These are phyloP conservation scores for Oscheius sp. DNA, from an alignment of 1,140 invertebrate genomes.

Conservation along the genomic window DNA sequence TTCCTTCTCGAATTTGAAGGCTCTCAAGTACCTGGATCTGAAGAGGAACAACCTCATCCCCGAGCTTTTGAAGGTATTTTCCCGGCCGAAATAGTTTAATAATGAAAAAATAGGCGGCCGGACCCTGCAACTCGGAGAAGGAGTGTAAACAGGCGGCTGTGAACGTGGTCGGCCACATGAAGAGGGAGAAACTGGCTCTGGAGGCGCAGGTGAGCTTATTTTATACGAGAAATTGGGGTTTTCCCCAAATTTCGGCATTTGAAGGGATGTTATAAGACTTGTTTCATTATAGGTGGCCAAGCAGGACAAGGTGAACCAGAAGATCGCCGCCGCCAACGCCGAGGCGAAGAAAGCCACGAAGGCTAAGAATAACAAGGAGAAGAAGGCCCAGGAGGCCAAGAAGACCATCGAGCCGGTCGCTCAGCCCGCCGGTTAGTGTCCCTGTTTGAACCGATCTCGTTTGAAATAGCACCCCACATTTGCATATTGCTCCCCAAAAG, in stretches of 20 bases:
- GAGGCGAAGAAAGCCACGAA: constrained; percentile 4
- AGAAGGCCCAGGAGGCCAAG: constrained; percentile 20
- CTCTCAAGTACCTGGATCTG: constrained; percentile 20
- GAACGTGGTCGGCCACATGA: constrained; percentile 2
- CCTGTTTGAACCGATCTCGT: no score
- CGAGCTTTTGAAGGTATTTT: no score
- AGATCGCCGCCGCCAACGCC: neutral
- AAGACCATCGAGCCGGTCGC: neutral
- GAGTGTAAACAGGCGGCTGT: constrained; percentile 15
- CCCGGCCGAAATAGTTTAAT: no score
- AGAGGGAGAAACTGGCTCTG: neutral
- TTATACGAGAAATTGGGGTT: no score
- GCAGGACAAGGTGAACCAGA: neutral
- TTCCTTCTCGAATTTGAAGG: constrained; percentile 5
- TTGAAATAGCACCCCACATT: neutral
- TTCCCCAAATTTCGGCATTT: no score
- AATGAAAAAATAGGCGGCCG: neutral
- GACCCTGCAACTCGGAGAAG: neutral
- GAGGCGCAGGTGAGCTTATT: no score
- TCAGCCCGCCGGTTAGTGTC: neutral
- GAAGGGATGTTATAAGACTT: no score
- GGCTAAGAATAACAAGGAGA: neutral
- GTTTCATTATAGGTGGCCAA: no score
- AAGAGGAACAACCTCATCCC: neutral
- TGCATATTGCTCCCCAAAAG: no score